Base-by-base conservation (phyloP, 1,140 invertebrate species). In the Drosophila kepulauana region DNA sequence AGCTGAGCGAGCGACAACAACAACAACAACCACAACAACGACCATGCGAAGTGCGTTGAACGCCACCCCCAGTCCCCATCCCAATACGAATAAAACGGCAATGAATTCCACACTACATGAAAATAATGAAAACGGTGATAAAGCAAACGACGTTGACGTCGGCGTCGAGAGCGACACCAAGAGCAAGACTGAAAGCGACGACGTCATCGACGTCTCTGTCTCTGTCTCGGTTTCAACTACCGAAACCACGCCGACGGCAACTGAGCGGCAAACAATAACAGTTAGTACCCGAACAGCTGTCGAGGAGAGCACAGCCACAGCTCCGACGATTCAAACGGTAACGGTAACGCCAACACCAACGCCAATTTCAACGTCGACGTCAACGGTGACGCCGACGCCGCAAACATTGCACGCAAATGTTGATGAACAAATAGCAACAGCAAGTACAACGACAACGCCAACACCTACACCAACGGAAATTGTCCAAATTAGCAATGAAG, bases 401-500 rank as follows among this genome's bases (percentile, higher is more conserved):
- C 59, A 57, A 41, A 63, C 38, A 74, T 68, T 65, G 51, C 63
- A 57, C 66, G 46, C 48, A 58, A 61, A 46, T 51, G 43, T 58
- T 56, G 68, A 66, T 71, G 70, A 45, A 69, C 67, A 63, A 79
- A 66, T 63, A 54, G 43, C 57, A 54, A 33, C 57, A 43, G 59
- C 54, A 48, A 48, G 8, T 15, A 41, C 35, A 61, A 68, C 41
- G 49, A 46, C 58, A 30, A 57, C 30, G 46, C 51, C 48, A 70
- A 71, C 56, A 74, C 65, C 57, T 71, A 90, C 75, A 28, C 63
- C 65, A 74, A 82, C 87, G 87, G 82, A 90, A 84, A 80, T 72
- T 57, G 64, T 66, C 58, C 88, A 91, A 91, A 91, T 91, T 72
- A 91, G 88, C 79, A 91, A 91, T 80, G 88, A 91, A 91, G 82